These are phyloP conservation scores for Amblyjoppa fuscipennis DNA, from an alignment of 2,888 invertebrate genomes.

Conservation along the genomic window DNA sequence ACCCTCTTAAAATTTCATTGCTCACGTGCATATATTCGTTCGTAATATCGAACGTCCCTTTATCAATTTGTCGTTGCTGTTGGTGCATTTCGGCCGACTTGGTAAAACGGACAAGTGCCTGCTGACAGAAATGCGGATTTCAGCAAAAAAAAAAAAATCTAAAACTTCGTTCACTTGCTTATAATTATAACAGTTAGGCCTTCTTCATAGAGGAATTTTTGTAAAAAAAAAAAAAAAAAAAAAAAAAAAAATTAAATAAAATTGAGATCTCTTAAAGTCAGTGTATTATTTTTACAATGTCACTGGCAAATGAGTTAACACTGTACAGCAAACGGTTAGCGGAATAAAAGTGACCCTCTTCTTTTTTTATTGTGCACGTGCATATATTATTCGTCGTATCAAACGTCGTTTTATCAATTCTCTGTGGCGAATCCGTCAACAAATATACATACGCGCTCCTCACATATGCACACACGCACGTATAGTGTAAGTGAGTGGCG, in stretches of 20 bases:
- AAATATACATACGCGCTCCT: slow-evolving; percentile 5
- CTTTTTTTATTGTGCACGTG: slow-evolving; percentile 1
- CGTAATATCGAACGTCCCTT: neutral
- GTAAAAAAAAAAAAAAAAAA: neutral
- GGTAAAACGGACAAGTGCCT: no score
- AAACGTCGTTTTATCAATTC: slow-evolving; percentile 39
- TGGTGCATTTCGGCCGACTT: no score
- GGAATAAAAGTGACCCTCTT: neutral
- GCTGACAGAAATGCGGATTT: no score
- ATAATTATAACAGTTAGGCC: no score
- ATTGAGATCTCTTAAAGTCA: no score
- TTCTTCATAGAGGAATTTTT: neutral
- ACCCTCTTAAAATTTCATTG: no score
- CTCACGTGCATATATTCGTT: neutral
- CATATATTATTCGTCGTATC: slow-evolving; percentile 1
- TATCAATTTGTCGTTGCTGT: slow-evolving; percentile 29
- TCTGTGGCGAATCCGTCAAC: slow-evolving; percentile 48
- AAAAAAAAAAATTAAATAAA: no score
- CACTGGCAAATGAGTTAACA: neutral
- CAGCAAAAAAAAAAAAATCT: no score
- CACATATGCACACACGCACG: neutral
- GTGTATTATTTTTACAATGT: neutral
- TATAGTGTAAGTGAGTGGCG: neutral
- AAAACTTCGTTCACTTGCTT: no score
- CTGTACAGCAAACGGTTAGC: neutral